phyloP scores from a whole-genome alignment of 2,888 invertebrate species.

The Automeris io region DNA sequence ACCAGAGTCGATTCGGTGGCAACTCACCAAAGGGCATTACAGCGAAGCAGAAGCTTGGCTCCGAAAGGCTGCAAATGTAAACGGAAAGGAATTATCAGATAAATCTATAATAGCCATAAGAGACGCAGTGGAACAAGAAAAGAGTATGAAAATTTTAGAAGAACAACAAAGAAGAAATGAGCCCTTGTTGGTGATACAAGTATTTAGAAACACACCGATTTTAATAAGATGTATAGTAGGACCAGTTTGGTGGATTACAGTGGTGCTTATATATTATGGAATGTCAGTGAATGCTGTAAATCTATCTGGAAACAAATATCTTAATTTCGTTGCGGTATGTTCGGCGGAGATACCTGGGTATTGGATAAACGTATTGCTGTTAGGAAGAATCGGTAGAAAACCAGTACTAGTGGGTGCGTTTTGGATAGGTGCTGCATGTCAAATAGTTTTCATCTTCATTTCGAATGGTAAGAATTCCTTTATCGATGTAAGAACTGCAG shows the following conservation, averaged over 20 bases:
- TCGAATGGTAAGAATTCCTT: conserved; percentile 74
- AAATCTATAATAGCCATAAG: conserved; percentile 65
- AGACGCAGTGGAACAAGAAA: conserved; percentile 49
- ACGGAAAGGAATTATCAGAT: conserved; percentile 75
- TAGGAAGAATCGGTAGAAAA: conserved; percentile 80
- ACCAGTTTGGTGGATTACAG: conserved; percentile 82
- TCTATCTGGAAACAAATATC: conserved; percentile 80
- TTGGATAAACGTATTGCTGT: conserved; percentile 77
- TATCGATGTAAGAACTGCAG: too few species aligned
- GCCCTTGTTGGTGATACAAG: conserved; percentile 45
- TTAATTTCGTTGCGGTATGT: conserved; percentile 81
- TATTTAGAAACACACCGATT: conserved; percentile 43
- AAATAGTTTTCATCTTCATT: conserved; percentile 78
- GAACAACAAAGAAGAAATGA: conserved; percentile 26
- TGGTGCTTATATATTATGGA: conserved; percentile 83
- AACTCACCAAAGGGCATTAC: conserved; percentile 81
- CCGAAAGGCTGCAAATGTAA: conserved; percentile 79
- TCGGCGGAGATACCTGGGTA: conserved; percentile 85
- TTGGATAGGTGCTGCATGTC: conserved; percentile 79
- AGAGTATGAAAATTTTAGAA: conserved; percentile 18
- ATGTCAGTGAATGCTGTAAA: conserved; percentile 82
- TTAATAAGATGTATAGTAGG: conserved; percentile 48
- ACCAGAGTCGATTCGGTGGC: conserved; percentile 87
- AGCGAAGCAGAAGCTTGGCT: conserved; percentile 80
- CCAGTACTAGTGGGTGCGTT: conserved; percentile 79